Evolutionary conservation across 2,888 invertebrate species (phyloP).

Genomic region (Diloba caeruleocephala): DNA sequence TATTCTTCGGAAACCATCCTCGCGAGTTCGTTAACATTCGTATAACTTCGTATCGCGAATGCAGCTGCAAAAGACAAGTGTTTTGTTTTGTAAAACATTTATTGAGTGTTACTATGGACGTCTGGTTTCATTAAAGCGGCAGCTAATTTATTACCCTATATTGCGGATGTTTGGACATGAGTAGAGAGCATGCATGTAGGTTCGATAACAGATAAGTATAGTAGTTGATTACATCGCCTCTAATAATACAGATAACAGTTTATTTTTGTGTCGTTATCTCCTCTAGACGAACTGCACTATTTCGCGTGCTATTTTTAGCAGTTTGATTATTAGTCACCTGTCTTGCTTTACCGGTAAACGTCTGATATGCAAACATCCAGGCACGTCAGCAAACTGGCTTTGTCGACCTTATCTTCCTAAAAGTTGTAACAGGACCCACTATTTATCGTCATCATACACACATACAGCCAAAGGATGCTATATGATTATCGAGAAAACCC

Average conservation of each 20-base stretch:
- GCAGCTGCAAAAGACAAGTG: no score
- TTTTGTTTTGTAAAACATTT: no score
- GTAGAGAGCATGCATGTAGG: slow-evolving; percentile 15
- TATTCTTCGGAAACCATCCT: no score
- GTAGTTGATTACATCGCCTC: slow-evolving; percentile 20
- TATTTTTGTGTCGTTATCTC: slow-evolving; percentile 43
- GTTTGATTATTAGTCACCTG: slow-evolving; percentile 16
- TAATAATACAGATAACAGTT: slow-evolving; percentile 36
- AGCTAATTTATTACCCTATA: slow-evolving; percentile 1
- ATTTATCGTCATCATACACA: no score
- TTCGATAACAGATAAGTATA: slow-evolving; percentile 14
- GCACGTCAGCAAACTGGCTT: not conserved
- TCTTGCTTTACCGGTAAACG: slow-evolving; percentile 1
- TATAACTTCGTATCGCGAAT: no score
- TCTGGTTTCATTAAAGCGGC: not conserved
- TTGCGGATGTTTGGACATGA: slow-evolving; percentile 15
- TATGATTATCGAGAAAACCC: no score
- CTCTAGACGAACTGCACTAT: slow-evolving; percentile 10
- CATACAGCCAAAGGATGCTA: no score
- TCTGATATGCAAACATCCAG: not conserved
- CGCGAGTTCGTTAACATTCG: no score
- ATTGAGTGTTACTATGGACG: not conserved
- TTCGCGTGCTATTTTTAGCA: slow-evolving; percentile 39
- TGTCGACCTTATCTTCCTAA: no score
- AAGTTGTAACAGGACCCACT: no score